Evolutionary conservation across 2,113 vertebrate genomes (phyloP), one percentile per base, ranked within the genome.

Genomic region (Polypterus bichir): DNA sequence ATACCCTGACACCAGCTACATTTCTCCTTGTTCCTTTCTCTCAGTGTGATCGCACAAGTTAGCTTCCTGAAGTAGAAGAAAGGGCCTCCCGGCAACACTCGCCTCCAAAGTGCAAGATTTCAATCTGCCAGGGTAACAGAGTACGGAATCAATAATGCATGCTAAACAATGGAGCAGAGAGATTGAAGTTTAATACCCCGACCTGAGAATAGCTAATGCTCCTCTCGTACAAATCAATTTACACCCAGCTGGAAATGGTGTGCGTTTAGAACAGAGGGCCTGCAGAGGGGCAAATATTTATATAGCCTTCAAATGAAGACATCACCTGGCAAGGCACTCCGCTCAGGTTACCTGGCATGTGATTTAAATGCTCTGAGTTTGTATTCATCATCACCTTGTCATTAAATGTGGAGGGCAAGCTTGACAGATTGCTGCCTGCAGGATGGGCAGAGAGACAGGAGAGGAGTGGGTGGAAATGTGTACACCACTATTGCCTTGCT

Each of bases 101-200:
- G 59, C 71, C 73, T 76, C 76, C 79, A 78, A 83, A 76, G 74
- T 65, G 68, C 71, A 81, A 73, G 68, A 77, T 84, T 85, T 86
- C 68, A 63, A 74, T 76, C 68, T 64, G 48, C 69, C 69, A 67
- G 73, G 80, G 80, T 83, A 90, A 85, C 78, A 65, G 48, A 65
- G 79, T 77, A 87, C 75, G 76, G 78, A 89, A 88, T 90, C 88
- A 78, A 88, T 90, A 87, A 2, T 66, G 75, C 77, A 73, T 67
- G 64, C 65, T 68, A 84, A 88, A 83, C 52, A 69, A 73, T 76
- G 76, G 77, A 82, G 83, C 78, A 76, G 80, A 81, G 79, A 79
- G 77, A 86, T 83, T 82, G 81, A 79, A 83, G 78, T 83, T 80
- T 81, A 85, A 83, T 86, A 79, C 81, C 83, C 81, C 49, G 75